These are phyloP conservation scores for Megamerina dolium DNA, from an alignment of 2,888 invertebrate species.

Conservation along the genomic window DNA sequence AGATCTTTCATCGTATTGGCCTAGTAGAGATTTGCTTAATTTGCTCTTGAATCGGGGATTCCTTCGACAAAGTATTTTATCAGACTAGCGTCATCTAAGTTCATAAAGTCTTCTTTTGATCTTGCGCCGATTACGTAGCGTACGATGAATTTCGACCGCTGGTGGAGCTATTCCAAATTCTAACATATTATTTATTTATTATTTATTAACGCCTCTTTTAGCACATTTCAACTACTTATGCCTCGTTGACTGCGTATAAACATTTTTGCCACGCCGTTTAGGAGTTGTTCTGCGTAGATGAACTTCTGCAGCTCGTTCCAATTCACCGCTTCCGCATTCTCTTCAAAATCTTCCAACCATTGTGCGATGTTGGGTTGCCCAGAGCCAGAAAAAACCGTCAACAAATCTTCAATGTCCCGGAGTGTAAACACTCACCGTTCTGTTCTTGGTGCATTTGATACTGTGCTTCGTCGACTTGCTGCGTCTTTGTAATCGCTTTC, in stretches of 20 bases:
- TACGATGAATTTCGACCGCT: constrained; percentile 5
- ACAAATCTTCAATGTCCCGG: constrained; percentile 14
- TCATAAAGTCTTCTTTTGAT: constrained; percentile 1
- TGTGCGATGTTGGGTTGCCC: constrained; percentile 4
- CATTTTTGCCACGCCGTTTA: constrained; percentile 7
- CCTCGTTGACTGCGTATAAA: constrained; percentile 7
- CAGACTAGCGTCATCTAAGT: constrained; percentile 6
- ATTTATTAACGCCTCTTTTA: constrained; percentile 5
- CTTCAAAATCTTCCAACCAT: constrained; percentile 8
- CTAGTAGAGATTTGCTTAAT: too few relatives aligned
- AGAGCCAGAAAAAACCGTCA: constrained; percentile 7
- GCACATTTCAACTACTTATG: constrained; percentile 4
- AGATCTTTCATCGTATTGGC: too few relatives aligned
- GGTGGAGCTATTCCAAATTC: constrained; percentile 8
- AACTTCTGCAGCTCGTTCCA: constrained; percentile 9
- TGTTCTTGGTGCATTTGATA: too few relatives aligned
- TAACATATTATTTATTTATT: too few relatives aligned
- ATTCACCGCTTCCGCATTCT: constrained; percentile 3
- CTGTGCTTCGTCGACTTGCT: neutral
- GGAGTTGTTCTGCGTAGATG: constrained; percentile 8
- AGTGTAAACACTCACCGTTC: too few relatives aligned
- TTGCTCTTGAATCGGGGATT: constrained; percentile 4
- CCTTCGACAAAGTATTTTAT: constrained; percentile 9
- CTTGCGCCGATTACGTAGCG: neutral
- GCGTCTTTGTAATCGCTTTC: neutral